phyloP scores from a whole-genome alignment of 2,888 invertebrate genomes.

The Argyra leucocephala region DNA sequence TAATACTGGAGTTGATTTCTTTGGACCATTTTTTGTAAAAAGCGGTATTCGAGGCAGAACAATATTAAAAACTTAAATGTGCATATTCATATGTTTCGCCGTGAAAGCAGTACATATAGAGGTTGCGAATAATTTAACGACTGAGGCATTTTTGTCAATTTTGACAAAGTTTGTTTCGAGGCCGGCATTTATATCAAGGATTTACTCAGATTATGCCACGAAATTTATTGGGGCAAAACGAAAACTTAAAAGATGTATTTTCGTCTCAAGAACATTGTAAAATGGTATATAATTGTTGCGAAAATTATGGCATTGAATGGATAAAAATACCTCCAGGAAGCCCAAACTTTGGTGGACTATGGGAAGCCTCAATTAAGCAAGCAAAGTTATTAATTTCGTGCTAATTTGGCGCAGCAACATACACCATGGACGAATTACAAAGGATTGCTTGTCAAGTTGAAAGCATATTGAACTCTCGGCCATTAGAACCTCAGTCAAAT shows the following conservation, averaged over 20 bases:
- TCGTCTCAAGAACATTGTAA: background rate
- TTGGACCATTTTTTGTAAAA: too few relatives aligned
- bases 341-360: background rate
- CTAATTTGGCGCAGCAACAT: background rate
- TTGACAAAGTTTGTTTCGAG: background rate
- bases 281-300: background rate
- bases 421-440: slow-evolving; percentile 7
- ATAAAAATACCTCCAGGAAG: background rate
- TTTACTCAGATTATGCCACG: slow-evolving; percentile 10
- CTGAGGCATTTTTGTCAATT: slow-evolving; percentile 9
- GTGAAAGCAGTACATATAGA: slow-evolving; percentile 7
- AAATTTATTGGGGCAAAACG: background rate
- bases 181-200: background rate
- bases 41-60: too few relatives aligned
- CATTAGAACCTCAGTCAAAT: background rate
- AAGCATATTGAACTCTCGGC: background rate
- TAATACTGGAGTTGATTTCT: too few relatives aligned
- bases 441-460: slow-evolving; percentile 7
- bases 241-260: background rate
- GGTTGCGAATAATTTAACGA: background rate
- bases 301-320: background rate
- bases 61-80: too few relatives aligned
- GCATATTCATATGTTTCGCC: background rate
- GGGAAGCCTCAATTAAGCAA: too few relatives aligned
- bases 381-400: too few relatives aligned